A percentile compares a stretch with the other conserved stretches of the same genome.
Evolutionary conservation across 2,113 vertebrate genomes (phyloP).

Genomic region (Rhinolophus ferrumequinum): DNA sequence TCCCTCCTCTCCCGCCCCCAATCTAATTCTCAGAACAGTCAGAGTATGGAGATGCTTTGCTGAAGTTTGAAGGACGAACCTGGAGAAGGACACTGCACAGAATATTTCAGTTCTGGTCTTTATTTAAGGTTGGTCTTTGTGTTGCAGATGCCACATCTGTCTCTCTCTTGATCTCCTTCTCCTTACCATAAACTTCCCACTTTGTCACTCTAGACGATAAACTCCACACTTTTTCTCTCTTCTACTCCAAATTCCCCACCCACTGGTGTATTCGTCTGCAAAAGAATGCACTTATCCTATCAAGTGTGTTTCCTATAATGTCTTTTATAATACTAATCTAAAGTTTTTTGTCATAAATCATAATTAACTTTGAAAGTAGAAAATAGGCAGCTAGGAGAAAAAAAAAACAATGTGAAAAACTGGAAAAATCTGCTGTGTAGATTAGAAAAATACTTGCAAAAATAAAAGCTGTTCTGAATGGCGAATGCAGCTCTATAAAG

Average conservation of each 20-base stretch:
- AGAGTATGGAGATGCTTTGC: not conserved
- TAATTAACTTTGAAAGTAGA: not conserved
- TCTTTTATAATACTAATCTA: not conserved
- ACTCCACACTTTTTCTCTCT: not conserved
- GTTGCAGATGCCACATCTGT: not conserved
- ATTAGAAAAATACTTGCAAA: not conserved
- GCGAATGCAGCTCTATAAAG: not conserved
- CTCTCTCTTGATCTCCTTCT: not conserved
- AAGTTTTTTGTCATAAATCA: not conserved
- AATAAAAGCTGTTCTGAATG: not conserved
- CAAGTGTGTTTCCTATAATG: not conserved
- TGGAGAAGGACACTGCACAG: not conserved
- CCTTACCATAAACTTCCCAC: not conserved
- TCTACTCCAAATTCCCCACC: not conserved
- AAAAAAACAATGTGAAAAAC: not conserved
- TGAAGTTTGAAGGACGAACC: not conserved
- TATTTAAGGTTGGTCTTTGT: not conserved
- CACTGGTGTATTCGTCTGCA: not conserved
- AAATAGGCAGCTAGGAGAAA: not conserved
- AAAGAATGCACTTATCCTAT: not conserved
- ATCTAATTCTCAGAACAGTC: not conserved
- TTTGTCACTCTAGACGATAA: not conserved
- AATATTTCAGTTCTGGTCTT: not conserved
- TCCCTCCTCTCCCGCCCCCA: not conserved
- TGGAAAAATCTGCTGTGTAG: not conserved